phyloP scores from a whole-genome alignment of 2,888 invertebrate genomes.

The Gymnocheta viridis region DNA sequence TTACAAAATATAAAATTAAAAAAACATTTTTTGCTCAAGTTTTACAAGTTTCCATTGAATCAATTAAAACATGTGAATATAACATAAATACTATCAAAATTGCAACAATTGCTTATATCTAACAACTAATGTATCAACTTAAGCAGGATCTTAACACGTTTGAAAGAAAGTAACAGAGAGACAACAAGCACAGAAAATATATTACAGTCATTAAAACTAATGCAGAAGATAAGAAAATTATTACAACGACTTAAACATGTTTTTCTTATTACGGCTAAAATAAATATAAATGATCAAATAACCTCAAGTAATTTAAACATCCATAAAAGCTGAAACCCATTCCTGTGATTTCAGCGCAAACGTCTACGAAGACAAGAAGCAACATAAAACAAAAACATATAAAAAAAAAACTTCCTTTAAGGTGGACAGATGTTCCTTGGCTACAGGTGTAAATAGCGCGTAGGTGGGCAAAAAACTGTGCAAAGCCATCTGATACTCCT shows the following conservation, averaged over 20 bases:
- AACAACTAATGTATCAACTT: too few species aligned
- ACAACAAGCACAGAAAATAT: slow-evolving; percentile 3
- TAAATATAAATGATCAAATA: slow-evolving; percentile 35
- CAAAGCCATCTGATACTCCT: not conserved
- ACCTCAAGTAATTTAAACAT: slow-evolving; percentile 19
- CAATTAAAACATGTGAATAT: too few species aligned
- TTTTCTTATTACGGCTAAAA: slow-evolving; percentile 7
- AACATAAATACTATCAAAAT: too few species aligned
- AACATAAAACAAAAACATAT: slow-evolving; percentile 19
- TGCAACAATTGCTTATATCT: too few species aligned
- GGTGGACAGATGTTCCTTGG: not conserved
- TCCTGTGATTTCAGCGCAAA: not conserved
- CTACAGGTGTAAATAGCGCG: not conserved
- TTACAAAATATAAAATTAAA: too few species aligned
- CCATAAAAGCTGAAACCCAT: not conserved
- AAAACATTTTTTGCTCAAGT: too few species aligned
- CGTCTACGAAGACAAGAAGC: not conserved
- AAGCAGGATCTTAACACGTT: not conserved
- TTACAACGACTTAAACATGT: not conserved
- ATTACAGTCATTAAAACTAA: slow-evolving; percentile 35
- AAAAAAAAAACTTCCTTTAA: slow-evolving; percentile 27
- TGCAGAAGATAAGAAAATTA: slow-evolving; percentile 23
- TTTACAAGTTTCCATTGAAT: too few species aligned
- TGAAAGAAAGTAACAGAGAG: not conserved
- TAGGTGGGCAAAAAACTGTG: not conserved